phyloP scores from a whole-genome alignment of 1,140 invertebrate species.

The Bombus superbus region DNA sequence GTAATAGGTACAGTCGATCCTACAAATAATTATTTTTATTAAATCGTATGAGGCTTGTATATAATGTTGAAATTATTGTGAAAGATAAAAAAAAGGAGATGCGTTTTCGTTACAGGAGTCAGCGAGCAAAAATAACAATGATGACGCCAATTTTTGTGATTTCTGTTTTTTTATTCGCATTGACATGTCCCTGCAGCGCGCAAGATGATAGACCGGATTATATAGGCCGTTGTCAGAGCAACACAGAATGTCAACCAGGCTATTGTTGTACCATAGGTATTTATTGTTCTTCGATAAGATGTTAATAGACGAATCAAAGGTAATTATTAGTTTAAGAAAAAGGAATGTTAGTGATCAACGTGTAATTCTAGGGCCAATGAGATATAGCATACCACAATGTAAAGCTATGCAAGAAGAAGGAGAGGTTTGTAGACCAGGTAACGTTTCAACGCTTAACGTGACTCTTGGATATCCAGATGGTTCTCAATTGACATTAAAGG shows the following conservation, averaged over 20 bases:
- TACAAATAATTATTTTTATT: background rate
- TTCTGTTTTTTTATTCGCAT: slow-evolving; percentile 13
- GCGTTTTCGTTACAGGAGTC: slow-evolving; percentile 25
- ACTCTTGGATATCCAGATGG: slow-evolving; percentile 66
- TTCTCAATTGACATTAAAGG: slow-evolving; percentile 45
- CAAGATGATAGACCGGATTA: background rate
- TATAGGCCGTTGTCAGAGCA: slow-evolving; percentile 41
- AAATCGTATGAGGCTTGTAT: background rate
- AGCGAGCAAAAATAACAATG: slow-evolving; percentile 18
- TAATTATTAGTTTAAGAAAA: background rate
- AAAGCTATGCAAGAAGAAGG: slow-evolving; percentile 44
- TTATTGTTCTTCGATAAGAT: background rate
- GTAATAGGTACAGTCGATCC: background rate
- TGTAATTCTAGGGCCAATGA: slow-evolving; percentile 39
- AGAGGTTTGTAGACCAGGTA: slow-evolving; percentile 63
- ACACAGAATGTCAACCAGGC: slow-evolving; percentile 45
- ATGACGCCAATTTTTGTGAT: slow-evolving; percentile 36
- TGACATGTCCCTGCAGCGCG: background rate
- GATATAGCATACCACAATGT: slow-evolving; percentile 69
- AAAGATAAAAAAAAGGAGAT: background rate
- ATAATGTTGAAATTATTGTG: background rate
- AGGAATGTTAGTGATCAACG: background rate
- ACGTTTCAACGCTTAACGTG: background rate
- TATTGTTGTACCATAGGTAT: slow-evolving; percentile 64
- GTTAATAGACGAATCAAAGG: background rate